phyloP scores from a whole-genome alignment of 2,888 invertebrate genomes.

The Eudemis profundana region DNA sequence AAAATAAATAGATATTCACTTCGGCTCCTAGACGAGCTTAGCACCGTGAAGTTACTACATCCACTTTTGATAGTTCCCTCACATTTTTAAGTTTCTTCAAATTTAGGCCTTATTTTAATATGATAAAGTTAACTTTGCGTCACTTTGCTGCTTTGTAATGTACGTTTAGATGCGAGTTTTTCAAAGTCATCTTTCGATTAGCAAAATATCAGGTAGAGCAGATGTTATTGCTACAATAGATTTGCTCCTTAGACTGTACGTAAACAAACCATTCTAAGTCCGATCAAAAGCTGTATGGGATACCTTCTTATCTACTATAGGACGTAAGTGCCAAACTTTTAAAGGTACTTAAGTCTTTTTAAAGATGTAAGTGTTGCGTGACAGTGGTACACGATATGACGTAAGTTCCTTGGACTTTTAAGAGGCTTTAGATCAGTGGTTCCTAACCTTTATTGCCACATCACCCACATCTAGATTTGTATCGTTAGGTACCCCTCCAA shows the following conservation, averaged over 20 bases:
- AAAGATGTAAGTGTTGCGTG: no score
- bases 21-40: no score
- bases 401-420: neutral
- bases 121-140: constrained; percentile 10
- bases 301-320: neutral
- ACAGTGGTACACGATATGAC: no score
- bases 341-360: no score
- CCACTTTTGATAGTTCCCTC: no score
- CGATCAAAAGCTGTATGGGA: constrained; percentile 67
- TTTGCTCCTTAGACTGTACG: constrained; percentile 60
- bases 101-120: neutral
- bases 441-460: no score
- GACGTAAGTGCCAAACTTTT: neutral
- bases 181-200: constrained; percentile 25
- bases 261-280: constrained; percentile 72
- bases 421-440: no score
- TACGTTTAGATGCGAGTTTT: neutral
- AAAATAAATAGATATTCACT: no score
- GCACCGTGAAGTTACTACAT: constrained; percentile 44
- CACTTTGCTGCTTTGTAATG: neutral
- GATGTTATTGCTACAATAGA: constrained; percentile 72
- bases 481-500: no score
- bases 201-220: constrained; percentile 63
- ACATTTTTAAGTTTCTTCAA: neutral
- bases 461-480: no score